Evolutionary conservation across 2,113 vertebrate species (phyloP).

Genomic region (Callipepla squamata): DNA sequence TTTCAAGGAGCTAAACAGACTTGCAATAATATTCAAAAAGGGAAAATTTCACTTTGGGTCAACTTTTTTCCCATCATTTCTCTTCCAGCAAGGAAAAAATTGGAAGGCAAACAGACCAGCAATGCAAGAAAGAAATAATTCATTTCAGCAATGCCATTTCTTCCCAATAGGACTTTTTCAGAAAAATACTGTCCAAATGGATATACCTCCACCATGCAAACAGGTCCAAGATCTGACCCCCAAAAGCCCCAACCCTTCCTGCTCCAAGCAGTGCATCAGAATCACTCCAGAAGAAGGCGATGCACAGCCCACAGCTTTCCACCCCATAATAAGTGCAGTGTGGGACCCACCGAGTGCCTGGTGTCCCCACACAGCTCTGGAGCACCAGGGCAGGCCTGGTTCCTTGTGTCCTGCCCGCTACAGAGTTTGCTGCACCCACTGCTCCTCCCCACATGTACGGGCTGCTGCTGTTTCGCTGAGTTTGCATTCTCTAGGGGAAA

Average conservation of each 20-base stretch:
- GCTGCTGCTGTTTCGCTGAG: not conserved
- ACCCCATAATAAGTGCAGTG: not conserved
- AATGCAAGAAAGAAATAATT: not conserved
- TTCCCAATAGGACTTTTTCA: not conserved
- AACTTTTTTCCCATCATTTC: not conserved
- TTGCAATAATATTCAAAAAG: not conserved
- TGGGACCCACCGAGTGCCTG: not conserved
- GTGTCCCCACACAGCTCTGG: accelerated
- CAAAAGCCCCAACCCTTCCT: not conserved
- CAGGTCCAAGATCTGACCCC: not conserved
- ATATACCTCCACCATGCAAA: not conserved
- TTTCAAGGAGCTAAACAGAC: not conserved
- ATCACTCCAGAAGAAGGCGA: not conserved
- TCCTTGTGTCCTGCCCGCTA: accelerated
- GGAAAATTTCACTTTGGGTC: not conserved
- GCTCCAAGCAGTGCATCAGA: accelerated
- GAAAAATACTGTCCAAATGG: not conserved
- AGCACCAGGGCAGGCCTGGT: not conserved
- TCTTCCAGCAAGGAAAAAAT: not conserved
- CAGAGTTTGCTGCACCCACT: not conserved
- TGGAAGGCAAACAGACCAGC: not conserved
- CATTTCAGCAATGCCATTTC: not conserved
- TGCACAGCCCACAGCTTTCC: not conserved
- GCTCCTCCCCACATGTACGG: accelerated
- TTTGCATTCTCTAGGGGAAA: not conserved